Conservation (phyloP, 2,797 vertebrate species). For the Erethizon dorsatum region DNA sequence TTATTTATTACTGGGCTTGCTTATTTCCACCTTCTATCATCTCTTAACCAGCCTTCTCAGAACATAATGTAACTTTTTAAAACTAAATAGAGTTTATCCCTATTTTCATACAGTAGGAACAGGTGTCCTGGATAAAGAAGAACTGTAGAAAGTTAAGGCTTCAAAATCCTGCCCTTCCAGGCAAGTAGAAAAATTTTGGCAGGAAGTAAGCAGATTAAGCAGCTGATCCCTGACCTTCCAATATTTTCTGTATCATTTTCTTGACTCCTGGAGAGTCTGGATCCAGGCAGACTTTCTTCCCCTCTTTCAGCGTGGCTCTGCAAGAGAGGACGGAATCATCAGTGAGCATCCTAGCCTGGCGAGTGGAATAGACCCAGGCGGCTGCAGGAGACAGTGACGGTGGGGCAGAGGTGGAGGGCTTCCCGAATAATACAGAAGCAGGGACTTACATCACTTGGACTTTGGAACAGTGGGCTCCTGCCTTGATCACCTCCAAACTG, state of each 20-base stretch:
- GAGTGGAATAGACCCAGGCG: background rate
- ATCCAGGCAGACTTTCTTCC: slow-evolving; percentile 61
- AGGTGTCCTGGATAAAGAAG: background rate
- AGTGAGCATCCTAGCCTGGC: no score
- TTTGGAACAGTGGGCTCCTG: slow-evolving; percentile 78
- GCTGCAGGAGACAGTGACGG: background rate
- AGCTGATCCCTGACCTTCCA: background rate
- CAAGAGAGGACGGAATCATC: slow-evolving; percentile 9
- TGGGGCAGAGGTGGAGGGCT: background rate
- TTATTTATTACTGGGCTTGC: background rate
- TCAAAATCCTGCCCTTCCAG: background rate
- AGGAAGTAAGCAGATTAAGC: background rate
- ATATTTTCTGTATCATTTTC: slow-evolving; percentile 69
- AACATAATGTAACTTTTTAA: slow-evolving; percentile 8
- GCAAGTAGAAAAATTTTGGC: background rate
- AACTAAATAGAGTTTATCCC: background rate
- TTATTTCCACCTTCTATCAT: background rate
- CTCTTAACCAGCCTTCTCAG: background rate
- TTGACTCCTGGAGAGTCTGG: slow-evolving; percentile 45
- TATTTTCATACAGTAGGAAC: background rate
- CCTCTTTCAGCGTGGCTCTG: slow-evolving; percentile 71
- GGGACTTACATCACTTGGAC: slow-evolving; percentile 85
- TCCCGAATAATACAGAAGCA: background rate
- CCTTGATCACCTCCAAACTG: slow-evolving; percentile 61
- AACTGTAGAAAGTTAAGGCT: background rate